Conservation (phyloP, 2,888 invertebrate species). For the Punctoribates punctum region DNA sequence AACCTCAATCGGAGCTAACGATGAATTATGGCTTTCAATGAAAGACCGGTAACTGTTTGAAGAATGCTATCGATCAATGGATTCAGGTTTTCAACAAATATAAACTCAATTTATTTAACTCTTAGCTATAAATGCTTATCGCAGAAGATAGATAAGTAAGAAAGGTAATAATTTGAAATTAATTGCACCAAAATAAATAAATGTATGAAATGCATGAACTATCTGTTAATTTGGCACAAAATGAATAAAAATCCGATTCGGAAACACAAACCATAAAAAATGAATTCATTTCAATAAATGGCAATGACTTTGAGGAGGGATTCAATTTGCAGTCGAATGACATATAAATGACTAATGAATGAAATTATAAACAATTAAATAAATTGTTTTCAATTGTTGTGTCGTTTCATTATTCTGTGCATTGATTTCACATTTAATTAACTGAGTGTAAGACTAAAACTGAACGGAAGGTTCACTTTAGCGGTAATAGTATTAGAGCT, state of each 20-base stretch:
- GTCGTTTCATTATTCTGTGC: background rate
- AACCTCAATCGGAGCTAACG: background rate
- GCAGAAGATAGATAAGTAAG: too few species aligned
- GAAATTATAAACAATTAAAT: background rate
- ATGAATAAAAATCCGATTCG: too few species aligned
- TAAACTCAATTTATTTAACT: background rate
- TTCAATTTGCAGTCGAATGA: too few species aligned
- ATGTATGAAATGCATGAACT: background rate
- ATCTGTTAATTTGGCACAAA: background rate
- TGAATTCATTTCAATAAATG: too few species aligned
- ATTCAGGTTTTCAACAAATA: background rate
- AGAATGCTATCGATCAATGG: too few species aligned
- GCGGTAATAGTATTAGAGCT: background rate
- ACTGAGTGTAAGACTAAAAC: background rate
- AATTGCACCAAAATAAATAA: background rate
- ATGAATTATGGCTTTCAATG: background rate
- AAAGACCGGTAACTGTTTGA: too few species aligned
- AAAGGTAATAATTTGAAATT: background rate
- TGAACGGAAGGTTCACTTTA: background rate
- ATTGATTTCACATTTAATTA: constrained; percentile 8
- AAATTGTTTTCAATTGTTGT: background rate
- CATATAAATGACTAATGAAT: too few species aligned
- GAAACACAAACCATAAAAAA: too few species aligned
- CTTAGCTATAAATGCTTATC: too few species aligned
- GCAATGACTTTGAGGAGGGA: too few species aligned